A percentile compares a stretch with the other conserved stretches of the same genome.
Evolutionary conservation across 1,140 invertebrate genomes (phyloP).

Genomic region (Condylostylus longicornis): DNA sequence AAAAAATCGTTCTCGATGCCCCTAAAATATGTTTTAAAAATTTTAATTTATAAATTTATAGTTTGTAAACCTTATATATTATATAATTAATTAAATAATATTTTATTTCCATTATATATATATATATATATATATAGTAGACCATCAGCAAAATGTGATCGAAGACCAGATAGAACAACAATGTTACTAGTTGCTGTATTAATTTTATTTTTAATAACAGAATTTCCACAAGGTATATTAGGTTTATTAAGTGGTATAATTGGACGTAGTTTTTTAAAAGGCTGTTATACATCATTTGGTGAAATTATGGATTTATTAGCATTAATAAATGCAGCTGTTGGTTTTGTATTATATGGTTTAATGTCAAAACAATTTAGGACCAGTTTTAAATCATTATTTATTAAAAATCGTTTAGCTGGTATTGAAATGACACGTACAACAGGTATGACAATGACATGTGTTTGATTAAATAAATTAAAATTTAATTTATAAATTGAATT

Average conservation of each 20-base stretch:
- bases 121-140: conserved; percentile 15
- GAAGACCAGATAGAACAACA: conserved; percentile 69
- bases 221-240: conserved; percentile 69
- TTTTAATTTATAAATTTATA: too few species aligned
- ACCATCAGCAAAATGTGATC: conserved; percentile 47
- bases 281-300: conserved; percentile 64
- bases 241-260: conserved; percentile 55
- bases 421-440: conserved; percentile 34
- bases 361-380: conserved; percentile 87
- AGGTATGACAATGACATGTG: conserved; percentile 35
- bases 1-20: too few species aligned
- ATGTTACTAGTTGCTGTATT: conserved; percentile 79
- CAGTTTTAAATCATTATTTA: conserved; percentile 65
- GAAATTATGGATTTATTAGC: conserved; percentile 86
- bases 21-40: too few species aligned
- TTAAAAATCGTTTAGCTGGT: conserved; percentile 34
- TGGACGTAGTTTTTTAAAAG: conserved; percentile 55
- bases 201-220: conserved; percentile 69
- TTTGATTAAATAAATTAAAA: conserved; percentile 27
- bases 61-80: too few species aligned
- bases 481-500: not conserved
- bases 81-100: too few species aligned
- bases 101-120: too few species aligned
- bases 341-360: conserved; percentile 86
- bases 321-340: conserved; percentile 79